Conservation (phyloP, 92 coral and sea anemone genomes). For the Umimayanthus kanabou region DNA sequence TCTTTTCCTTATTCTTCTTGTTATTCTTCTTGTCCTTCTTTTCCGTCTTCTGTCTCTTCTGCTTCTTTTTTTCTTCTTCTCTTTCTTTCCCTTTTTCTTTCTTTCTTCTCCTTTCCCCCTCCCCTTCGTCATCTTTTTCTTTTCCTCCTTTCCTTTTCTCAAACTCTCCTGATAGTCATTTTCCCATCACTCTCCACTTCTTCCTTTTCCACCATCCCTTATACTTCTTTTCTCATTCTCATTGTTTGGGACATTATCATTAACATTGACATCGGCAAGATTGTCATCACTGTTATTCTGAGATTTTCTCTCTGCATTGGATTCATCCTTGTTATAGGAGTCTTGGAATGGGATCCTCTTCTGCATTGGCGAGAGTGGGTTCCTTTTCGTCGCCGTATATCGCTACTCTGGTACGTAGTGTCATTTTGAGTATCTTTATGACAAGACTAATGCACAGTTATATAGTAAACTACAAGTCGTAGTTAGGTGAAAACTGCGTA, state of each 20-base stretch:
- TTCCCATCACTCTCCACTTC: background rate
- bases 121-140: background rate
- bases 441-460: background rate
- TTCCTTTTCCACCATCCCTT: background rate
- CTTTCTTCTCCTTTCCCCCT: no score
- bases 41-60: no score
- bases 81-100: no score
- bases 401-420: conserved; percentile 12
- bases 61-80: no score
- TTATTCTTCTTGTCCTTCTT: no score
- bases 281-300: background rate
- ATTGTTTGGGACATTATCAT: background rate
- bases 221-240: background rate
- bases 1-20: no score
- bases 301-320: background rate
- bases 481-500: no score
- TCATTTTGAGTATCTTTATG: background rate
- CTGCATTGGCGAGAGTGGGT: conserved; percentile 19
- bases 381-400: conserved; percentile 12
- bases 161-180: no score
- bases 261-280: background rate
- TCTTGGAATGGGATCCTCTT: conserved; percentile 23
- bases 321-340: background rate
- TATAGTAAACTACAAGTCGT: no score
- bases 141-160: background rate